These are phyloP conservation scores for Diploptera punctata DNA, from an alignment of 2,888 invertebrate species.

Conservation along the genomic window DNA sequence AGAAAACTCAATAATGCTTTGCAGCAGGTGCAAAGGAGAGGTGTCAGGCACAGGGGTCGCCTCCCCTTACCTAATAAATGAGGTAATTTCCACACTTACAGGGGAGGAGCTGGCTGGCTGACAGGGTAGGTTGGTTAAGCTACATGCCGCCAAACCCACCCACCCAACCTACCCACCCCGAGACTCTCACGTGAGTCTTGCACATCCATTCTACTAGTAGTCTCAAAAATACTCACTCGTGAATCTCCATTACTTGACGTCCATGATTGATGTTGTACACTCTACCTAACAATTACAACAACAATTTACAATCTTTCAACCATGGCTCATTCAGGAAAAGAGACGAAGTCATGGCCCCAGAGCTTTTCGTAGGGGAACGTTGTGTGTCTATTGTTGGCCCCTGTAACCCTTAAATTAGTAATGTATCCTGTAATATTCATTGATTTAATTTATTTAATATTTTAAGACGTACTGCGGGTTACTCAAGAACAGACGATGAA, in stretches of 20 bases:
- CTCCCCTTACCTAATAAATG: conserved; percentile 60
- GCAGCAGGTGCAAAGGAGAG: conserved; percentile 58
- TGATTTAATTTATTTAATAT: too few relatives aligned
- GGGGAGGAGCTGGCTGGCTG: conserved; percentile 16
- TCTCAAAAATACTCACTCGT: conserved; percentile 29
- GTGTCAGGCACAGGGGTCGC: conserved; percentile 60
- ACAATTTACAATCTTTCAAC: too few relatives aligned
- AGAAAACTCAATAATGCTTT: conserved; percentile 42
- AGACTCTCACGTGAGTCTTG: not conserved
- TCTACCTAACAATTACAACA: conserved; percentile 6
- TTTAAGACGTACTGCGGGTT: too few relatives aligned
- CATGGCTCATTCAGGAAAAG: not conserved
- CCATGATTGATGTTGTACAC: conserved; percentile 28
- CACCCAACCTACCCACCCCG: not conserved
- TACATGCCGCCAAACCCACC: conserved; percentile 22
- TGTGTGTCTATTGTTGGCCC: too few relatives aligned
- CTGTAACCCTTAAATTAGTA: too few relatives aligned
- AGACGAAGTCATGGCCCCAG: too few relatives aligned
- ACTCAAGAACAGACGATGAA: too few relatives aligned
- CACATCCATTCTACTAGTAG: conserved; percentile 4
- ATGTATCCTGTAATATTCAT: too few relatives aligned
- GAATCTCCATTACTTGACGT: conserved; percentile 5
- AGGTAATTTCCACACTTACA: conserved; percentile 54
- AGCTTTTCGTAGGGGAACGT: too few relatives aligned
- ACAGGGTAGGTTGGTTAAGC: conserved; percentile 31